Evolutionary conservation across 2,797 vertebrate genomes (phyloP).

Genomic region (Mormyrops attenuatus): DNA sequence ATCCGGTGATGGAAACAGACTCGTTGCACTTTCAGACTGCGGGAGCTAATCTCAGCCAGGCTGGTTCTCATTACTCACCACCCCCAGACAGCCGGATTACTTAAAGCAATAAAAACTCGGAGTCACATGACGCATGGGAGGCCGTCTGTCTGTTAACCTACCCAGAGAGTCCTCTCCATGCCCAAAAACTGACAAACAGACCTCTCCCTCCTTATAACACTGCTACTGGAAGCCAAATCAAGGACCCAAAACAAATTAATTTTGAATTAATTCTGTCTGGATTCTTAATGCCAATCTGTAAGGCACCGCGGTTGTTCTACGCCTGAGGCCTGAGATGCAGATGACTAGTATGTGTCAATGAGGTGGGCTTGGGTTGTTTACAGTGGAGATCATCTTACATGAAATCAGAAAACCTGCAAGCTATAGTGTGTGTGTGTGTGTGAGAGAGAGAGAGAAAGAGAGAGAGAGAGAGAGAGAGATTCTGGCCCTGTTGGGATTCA

Average conservation of each 20-base stretch:
- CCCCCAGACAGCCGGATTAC: background rate
- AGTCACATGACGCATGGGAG: background rate
- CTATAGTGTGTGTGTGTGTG: background rate
- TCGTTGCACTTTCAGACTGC: too few relatives aligned
- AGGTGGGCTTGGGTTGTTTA: background rate
- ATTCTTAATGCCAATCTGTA: background rate
- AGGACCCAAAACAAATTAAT: conserved; percentile 16
- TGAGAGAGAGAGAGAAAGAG: background rate
- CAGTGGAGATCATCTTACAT: background rate
- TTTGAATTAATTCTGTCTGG: background rate
- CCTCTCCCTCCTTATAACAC: background rate
- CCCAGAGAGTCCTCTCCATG: background rate
- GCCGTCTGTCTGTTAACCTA: background rate
- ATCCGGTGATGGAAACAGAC: background rate
- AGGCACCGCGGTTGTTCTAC: background rate
- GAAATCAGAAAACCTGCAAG: background rate
- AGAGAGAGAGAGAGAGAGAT: background rate
- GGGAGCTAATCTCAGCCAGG: background rate
- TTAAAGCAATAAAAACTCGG: background rate
- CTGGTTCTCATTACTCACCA: background rate
- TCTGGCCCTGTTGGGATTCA: conserved; percentile 21
- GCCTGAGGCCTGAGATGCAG: background rate
- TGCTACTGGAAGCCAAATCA: background rate
- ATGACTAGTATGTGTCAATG: background rate
- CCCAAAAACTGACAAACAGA: background rate